phyloP scores from a whole-genome alignment of 2,888 invertebrate genomes.

The Noctua comes region DNA sequence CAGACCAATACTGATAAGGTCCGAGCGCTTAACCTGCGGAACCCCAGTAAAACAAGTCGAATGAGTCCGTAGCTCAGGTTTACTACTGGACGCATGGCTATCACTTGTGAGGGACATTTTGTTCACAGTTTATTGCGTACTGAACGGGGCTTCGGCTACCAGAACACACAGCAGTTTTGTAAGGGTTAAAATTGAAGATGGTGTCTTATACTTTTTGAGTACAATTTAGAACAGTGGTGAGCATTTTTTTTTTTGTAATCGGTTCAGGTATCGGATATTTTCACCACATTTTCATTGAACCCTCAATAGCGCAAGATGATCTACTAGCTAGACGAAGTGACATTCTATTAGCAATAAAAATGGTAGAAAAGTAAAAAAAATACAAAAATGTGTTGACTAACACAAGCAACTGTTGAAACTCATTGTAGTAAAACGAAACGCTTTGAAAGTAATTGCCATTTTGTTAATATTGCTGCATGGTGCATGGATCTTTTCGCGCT shows the following conservation, averaged over 20 bases:
- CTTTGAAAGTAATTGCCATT: too few species aligned
- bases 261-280: not conserved
- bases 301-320: not conserved
- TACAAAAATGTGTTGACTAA: too few species aligned
- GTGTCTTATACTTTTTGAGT: not conserved
- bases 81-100: slow-evolving; percentile 41
- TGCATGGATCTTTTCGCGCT: too few species aligned
- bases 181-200: slow-evolving; percentile 29
- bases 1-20: slow-evolving; percentile 34
- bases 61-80: slow-evolving; percentile 41
- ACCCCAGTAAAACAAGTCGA: slow-evolving; percentile 48
- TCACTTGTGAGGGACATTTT: slow-evolving; percentile 45
- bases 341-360: too few species aligned
- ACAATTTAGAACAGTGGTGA: not conserved
- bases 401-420: too few species aligned
- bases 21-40: slow-evolving; percentile 34
- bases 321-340: too few species aligned
- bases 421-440: too few species aligned
- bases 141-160: slow-evolving; percentile 12
- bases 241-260: not conserved
- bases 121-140: slow-evolving; percentile 46
- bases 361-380: not conserved
- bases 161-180: not conserved
- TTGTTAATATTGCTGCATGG: too few species aligned
- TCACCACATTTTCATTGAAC: not conserved